A percentile compares a stretch with the other conserved stretches of the same genome.
These are phyloP conservation scores for Anagrus nilaparvatae DNA, from an alignment of 1,140 invertebrate species.

Conservation along the genomic window DNA sequence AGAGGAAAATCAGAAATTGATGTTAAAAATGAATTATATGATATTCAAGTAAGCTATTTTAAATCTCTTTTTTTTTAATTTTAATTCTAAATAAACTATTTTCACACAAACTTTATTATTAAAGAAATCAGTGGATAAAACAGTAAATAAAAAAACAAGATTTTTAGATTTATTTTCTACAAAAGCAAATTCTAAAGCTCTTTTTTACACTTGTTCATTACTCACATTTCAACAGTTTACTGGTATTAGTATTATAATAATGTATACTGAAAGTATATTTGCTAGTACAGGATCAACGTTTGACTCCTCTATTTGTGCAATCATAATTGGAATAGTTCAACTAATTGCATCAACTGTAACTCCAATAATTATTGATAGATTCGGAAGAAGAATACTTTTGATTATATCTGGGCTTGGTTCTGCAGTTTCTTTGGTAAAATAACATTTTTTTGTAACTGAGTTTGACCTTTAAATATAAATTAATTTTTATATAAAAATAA, in stretches of 20 bases:
- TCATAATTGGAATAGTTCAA: slow-evolving; percentile 68
- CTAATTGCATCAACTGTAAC: slow-evolving; percentile 56
- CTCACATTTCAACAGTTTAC: slow-evolving; percentile 69
- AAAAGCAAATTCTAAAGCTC: slow-evolving; percentile 48
- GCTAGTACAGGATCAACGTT: slow-evolving; percentile 49
- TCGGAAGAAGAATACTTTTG: slow-evolving; percentile 62
- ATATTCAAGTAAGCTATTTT: slow-evolving; percentile 44
- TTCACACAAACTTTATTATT: too few relatives aligned
- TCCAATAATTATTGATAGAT: slow-evolving; percentile 61
- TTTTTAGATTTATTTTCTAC: slow-evolving; percentile 49
- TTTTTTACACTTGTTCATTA: slow-evolving; percentile 60
- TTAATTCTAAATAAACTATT: neutral
- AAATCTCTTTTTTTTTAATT: too few relatives aligned
- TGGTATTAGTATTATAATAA: slow-evolving; percentile 75
- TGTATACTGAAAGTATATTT: slow-evolving; percentile 69
- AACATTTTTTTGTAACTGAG: too few relatives aligned
- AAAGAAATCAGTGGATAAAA: slow-evolving; percentile 44
- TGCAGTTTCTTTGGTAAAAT: too few relatives aligned
- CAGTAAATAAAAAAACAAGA: slow-evolving; percentile 42
- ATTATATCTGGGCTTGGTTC: slow-evolving; percentile 60
- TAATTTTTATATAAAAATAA: too few relatives aligned
- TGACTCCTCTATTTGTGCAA: slow-evolving; percentile 53
- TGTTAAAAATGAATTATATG: slow-evolving; percentile 51
- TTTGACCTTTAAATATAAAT: too few relatives aligned
- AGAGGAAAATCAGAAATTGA: slow-evolving; percentile 47